Evolutionary conservation across 2,888 invertebrate species (phyloP), one percentile per base, ranked within the genome.

Genomic region (Cryptocheilus praepositus): DNA sequence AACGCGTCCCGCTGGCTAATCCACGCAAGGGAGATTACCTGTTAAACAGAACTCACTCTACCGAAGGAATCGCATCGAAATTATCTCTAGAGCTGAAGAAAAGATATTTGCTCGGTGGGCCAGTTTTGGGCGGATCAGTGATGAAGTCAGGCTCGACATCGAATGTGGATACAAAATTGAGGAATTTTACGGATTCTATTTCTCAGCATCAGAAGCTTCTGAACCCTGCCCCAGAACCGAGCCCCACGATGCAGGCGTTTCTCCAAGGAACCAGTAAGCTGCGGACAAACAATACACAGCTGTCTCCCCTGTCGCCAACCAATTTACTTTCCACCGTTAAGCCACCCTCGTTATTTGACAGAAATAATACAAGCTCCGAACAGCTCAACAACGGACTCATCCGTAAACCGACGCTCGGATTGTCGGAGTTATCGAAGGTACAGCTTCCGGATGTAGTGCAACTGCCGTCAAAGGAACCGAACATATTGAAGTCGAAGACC

Each of bases 181-280:
- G 95, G 89, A 95, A 94, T 70, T 94, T 97, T 84, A 93, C 95
- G 74, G 95, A 94, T 44, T 94, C 94, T 79, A 97, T 97, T 70
- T 94, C 95, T 0, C 96, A 96, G 85, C 95, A 96, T 83, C 97
- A 97, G 83, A 96, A 96, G 84, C 89, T 96, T 76, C 88, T 96
- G 49, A 94, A 95, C 86, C 95, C 95, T 0, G 94, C 95, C 0
- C 91, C 93, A 0, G 92, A 92, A 58, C 92, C 93, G 15, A 93
- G 92, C 82, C 91, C 93, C 0, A 91, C 92, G 54, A 93, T 93
- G 93, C 93, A 93, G 84, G 92, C 92, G 3, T 93, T 94, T 79
- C 86, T 94, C 64, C 91, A 92, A 78, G 89, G 89, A 15, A 85
- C 89, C 8, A 88, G 83, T 51, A 89, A 88, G 69, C 67, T 88